A percentile compares a stretch with the other conserved stretches of the same genome.
These are phyloP conservation scores for Tuberolachnus salignus DNA, from an alignment of 2,888 invertebrate genomes.

Conservation along the genomic window DNA sequence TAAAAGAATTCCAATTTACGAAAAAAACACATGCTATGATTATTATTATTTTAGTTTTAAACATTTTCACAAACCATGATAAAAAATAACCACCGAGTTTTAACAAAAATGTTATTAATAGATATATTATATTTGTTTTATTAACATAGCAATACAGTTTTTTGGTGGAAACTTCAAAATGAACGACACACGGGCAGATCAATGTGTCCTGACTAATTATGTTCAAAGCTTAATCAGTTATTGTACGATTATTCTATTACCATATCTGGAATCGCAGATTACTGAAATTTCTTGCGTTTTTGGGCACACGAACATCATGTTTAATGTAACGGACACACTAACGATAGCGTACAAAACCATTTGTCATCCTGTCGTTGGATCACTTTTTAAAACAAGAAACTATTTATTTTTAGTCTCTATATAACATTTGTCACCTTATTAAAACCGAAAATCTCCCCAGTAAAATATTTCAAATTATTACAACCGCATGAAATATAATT, in stretches of 20 bases:
- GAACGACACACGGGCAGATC: neutral
- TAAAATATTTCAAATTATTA: neutral
- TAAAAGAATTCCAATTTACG: too few relatives aligned
- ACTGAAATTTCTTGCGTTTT: neutral
- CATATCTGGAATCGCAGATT: neutral
- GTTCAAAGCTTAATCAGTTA: neutral
- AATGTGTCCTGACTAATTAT: neutral
- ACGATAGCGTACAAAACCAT: neutral
- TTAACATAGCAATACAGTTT: too few relatives aligned
- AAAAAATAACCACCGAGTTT: too few relatives aligned
- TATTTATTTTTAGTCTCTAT: neutral
- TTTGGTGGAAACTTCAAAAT: neutral
- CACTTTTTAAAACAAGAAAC: neutral
- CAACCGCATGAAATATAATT: neutral
- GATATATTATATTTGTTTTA: too few relatives aligned
- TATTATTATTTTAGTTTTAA: too few relatives aligned
- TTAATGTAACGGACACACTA: neutral
- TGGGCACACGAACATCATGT: neutral
- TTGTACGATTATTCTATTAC: too few relatives aligned
- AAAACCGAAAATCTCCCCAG: neutral
- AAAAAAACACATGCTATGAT: too few relatives aligned
- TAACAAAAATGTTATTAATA: too few relatives aligned
- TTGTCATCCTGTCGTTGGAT: constrained; percentile 3
- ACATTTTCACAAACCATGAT: too few relatives aligned
- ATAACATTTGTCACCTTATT: neutral